A percentile compares a stretch with the other conserved stretches of the same genome.
phyloP scores from a whole-genome alignment of 64 coral and sea anemone genomes.

The Astreopora myriophthalma region DNA sequence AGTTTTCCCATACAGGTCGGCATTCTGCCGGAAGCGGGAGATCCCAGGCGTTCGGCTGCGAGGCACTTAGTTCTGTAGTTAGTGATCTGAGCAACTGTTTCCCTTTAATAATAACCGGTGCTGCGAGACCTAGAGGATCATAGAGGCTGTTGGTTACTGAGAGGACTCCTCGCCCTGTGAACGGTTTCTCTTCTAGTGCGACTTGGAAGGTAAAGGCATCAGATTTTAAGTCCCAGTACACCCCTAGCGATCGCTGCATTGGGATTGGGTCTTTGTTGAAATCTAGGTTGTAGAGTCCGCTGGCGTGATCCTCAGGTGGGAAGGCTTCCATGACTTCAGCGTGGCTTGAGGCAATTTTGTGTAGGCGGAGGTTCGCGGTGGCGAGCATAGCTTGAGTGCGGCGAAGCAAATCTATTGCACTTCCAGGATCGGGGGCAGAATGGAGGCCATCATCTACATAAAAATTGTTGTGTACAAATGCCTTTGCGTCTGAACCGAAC shows the following conservation, averaged over 20 bases:
- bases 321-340: background rate
- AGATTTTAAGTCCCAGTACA: no score
- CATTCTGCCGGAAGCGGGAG: background rate
- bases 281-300: no score
- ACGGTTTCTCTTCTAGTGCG: no score
- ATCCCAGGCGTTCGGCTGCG: background rate
- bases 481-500: background rate
- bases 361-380: background rate
- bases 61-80: background rate
- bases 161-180: no score
- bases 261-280: no score
- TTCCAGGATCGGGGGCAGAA: background rate
- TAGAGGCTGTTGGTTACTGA: no score
- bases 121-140: background rate
- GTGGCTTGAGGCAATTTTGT: background rate
- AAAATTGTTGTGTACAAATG: slow-evolving; percentile 8
- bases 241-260: no score
- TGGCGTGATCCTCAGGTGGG: background rate
- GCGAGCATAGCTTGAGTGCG: slow-evolving; percentile 10
- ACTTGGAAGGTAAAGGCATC: background rate
- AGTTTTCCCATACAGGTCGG: background rate
- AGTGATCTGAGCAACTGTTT: background rate
- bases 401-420: background rate
- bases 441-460: slow-evolving; percentile 20
- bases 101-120: background rate